A percentile compares a stretch with the other conserved stretches of the same genome.
These are phyloP conservation scores for Cuniculus paca DNA, from an alignment of 2,797 vertebrate genomes.

Conservation along the genomic window DNA sequence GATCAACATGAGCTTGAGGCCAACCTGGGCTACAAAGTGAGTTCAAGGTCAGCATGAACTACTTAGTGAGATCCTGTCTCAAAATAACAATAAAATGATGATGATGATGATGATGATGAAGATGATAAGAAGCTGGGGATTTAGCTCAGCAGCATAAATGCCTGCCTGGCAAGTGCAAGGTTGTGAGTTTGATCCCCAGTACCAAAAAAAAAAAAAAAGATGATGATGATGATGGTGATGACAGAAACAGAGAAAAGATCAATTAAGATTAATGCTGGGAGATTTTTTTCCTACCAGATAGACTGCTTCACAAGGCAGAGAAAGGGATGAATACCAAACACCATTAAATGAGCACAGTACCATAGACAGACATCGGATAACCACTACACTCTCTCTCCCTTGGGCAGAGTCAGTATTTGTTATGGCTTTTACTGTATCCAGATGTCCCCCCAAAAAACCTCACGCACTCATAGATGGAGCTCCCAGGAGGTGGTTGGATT, in stretches of 20 bases:
- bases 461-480: neutral
- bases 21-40: too few relatives aligned
- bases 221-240: neutral
- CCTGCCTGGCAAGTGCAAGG: too few relatives aligned
- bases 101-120: neutral
- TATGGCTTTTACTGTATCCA: neutral
- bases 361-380: rapidly evolving
- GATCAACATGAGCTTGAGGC: too few relatives aligned
- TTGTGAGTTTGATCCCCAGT: too few relatives aligned
- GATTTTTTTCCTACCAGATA: neutral
- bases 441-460: neutral
- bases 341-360: neutral
- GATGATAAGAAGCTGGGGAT: too few relatives aligned
- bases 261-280: neutral
- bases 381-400: rapidly evolving
- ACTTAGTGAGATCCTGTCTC: neutral
- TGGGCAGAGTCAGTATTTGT: neutral
- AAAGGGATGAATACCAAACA: neutral
- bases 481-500: neutral
- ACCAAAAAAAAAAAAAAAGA: too few relatives aligned
- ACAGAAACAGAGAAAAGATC: neutral
- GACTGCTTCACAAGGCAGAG: neutral
- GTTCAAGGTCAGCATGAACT: neutral
- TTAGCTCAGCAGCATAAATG: too few relatives aligned
- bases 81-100: neutral